Conservation (phyloP, 1,140 invertebrate genomes). For the Drosophila aff. region DNA sequence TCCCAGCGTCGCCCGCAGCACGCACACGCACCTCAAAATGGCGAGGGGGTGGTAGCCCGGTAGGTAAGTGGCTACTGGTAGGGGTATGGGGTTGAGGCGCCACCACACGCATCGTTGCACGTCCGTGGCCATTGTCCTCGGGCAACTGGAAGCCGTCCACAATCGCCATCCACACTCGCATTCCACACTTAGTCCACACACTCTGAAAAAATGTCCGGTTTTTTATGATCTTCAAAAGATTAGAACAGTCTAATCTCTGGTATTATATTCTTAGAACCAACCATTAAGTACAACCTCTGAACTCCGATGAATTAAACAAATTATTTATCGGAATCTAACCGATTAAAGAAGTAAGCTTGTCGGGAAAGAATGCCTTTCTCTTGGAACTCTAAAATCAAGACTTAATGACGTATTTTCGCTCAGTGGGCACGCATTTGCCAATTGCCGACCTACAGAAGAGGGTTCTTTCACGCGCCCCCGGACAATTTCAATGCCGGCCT, state of each 20-base stretch:
- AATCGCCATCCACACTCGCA: slow-evolving; percentile 25
- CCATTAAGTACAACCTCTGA: too few species aligned
- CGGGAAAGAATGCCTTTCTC: not conserved
- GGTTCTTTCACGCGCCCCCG: slow-evolving; percentile 30
- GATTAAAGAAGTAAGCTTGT: too few species aligned
- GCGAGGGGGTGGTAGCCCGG: slow-evolving; percentile 25
- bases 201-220: not conserved
- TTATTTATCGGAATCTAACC: not conserved
- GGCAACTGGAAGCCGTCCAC: slow-evolving; percentile 25
- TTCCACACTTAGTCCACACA: slow-evolving; percentile 37
- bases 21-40: slow-evolving; percentile 73
- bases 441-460: slow-evolving; percentile 69
- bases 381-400: not conserved
- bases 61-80: not conserved
- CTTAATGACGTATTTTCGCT: not conserved
- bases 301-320: not conserved
- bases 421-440: slow-evolving; percentile 49
- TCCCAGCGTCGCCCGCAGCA: slow-evolving; percentile 75
- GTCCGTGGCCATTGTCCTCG: slow-evolving; percentile 73
- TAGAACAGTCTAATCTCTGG: not conserved
- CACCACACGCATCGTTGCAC: slow-evolving; percentile 70
- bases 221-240: not conserved
- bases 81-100: slow-evolving; percentile 18
- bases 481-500: slow-evolving; percentile 52
- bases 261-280: too few species aligned